Percentiles rank a stretch among this genome's conserved stretches.
phyloP scores from a whole-genome alignment of 2,888 invertebrate genomes.

The Geophilus truncorum region DNA sequence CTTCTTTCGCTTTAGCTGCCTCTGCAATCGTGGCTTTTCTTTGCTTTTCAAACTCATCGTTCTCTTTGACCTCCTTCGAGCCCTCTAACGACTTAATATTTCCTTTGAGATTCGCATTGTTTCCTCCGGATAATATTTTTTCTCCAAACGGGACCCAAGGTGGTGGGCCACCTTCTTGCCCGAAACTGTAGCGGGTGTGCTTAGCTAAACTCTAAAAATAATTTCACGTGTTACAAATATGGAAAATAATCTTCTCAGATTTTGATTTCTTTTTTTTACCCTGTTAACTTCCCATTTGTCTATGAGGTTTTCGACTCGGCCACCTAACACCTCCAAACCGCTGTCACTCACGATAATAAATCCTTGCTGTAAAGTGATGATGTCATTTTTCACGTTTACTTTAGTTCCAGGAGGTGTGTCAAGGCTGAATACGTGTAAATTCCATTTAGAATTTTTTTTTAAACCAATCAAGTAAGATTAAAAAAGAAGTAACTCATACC shows the following conservation, averaged over 20 bases:
- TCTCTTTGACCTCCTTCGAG: conserved; percentile 58
- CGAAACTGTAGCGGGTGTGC: conserved; percentile 49
- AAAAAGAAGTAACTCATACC: conserved; percentile 41
- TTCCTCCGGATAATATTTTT: conserved; percentile 51
- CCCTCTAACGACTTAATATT: conserved; percentile 43
- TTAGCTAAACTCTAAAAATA: conserved; percentile 30
- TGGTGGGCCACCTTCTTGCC: conserved; percentile 73
- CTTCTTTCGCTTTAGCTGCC: conserved; percentile 60
- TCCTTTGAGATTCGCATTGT: not conserved
- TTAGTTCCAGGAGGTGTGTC: conserved; percentile 90
- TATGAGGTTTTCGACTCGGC: conserved; percentile 70
- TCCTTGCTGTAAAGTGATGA: conserved; percentile 63
- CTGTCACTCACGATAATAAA: conserved; percentile 65
- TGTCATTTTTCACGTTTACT: conserved; percentile 55
- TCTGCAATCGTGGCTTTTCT: conserved; percentile 84
- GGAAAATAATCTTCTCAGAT: not conserved
- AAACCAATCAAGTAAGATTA: too few species aligned
- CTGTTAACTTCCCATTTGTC: conserved; percentile 80
- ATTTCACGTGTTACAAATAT: not conserved
- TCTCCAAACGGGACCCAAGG: conserved; percentile 90
- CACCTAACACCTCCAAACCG: conserved; percentile 71
- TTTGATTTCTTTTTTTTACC: conserved; percentile 42
- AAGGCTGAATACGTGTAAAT: conserved; percentile 51
- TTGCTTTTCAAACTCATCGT: conserved; percentile 82
- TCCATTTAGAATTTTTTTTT: too few species aligned